Evolutionary conservation across 2,797 vertebrate species (phyloP).

Genomic region (Sebastes oblongus): DNA sequence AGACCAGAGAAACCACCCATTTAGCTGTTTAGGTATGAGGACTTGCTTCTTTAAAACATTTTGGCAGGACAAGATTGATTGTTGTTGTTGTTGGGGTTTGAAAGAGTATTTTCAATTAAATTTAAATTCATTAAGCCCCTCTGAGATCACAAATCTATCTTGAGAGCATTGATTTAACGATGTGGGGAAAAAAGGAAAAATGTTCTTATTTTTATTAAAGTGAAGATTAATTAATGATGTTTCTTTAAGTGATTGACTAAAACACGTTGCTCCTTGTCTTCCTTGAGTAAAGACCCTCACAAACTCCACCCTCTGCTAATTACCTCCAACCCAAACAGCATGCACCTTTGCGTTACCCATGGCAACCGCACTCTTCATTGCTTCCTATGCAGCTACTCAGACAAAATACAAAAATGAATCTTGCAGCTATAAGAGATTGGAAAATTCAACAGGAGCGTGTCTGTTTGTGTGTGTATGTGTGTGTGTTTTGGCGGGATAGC

Average conservation of each 20-base stretch:
- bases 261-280: background rate
- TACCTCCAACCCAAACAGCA: slow-evolving; percentile 31
- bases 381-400: slow-evolving; percentile 7
- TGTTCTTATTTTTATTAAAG: background rate
- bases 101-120: background rate
- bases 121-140: background rate
- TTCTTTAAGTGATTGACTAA: background rate
- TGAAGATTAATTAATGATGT: background rate
- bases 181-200: background rate
- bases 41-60: background rate
- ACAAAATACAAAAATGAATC: slow-evolving; percentile 21
- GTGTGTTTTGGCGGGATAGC: background rate
- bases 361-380: slow-evolving; percentile 34
- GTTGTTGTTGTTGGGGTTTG: background rate
- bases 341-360: slow-evolving; percentile 29
- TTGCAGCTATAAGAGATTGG: background rate
- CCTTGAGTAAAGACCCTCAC: background rate
- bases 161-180: background rate
- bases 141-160: background rate
- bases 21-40: background rate
- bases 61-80: background rate
- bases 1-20: background rate
- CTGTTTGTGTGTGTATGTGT: background rate
- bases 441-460: background rate
- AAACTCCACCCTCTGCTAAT: slow-evolving; percentile 6